Conservation (phyloP, 2,113 vertebrate species). For the Himantopus leucocephalus region DNA sequence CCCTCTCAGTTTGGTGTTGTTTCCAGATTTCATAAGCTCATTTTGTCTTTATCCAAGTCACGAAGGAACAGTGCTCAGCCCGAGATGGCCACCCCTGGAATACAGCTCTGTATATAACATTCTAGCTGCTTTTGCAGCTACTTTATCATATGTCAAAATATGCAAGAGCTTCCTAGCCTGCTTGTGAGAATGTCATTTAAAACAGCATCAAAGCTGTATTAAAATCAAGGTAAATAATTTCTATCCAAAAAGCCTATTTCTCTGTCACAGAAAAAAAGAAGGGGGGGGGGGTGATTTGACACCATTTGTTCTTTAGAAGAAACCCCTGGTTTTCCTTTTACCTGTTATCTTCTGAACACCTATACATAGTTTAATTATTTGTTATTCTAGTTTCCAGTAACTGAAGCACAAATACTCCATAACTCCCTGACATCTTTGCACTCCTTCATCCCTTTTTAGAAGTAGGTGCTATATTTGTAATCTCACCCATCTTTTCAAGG, state of each 20-base stretch:
- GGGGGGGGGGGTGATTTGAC: neutral
- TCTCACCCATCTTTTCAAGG: neutral
- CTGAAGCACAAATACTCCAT: rapidly evolving
- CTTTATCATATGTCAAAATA: neutral
- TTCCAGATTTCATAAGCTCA: neutral
- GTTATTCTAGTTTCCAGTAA: neutral
- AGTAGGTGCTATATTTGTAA: neutral
- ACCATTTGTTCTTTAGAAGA: neutral
- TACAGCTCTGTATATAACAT: neutral
- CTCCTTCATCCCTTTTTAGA: neutral
- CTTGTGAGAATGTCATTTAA: neutral
- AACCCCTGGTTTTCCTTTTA: rapidly evolving
- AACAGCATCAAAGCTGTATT: neutral
- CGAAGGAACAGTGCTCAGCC: neutral
- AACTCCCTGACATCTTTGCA: neutral
- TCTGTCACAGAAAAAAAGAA: too few species aligned
- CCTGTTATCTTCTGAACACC: neutral
- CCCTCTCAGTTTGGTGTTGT: neutral
- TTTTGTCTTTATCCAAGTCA: neutral
- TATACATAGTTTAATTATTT: neutral
- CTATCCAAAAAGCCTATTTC: neutral
- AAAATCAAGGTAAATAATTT: neutral
- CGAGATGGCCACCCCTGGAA: rapidly evolving
- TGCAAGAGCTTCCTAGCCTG: neutral
- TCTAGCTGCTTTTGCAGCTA: neutral